Base-by-base conservation (phyloP, 2,113 vertebrate species). In the Trogon melanurus region DNA sequence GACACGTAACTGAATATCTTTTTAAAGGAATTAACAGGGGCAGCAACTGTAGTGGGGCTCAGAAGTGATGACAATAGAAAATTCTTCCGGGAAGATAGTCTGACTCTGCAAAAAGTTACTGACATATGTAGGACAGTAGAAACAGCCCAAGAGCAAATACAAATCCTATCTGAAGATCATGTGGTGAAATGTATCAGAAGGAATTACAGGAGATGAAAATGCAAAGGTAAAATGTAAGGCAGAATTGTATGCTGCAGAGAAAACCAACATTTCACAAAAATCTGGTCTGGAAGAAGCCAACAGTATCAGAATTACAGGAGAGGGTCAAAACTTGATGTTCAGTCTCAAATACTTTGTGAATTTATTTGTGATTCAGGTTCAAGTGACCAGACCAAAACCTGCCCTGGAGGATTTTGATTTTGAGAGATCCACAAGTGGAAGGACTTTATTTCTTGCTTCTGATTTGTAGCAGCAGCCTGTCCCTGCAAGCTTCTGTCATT, bases 91-190 rank as follows among this genome's bases (percentile, higher is more conserved):
- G 89, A 81, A 96, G 90, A 85, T 7, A 81, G 94, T 67, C 94
- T 97, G 97, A 98, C 94, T 95, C 94, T 95, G 96, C 96, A 98
- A 85, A 97, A 96, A 95, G 69, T 60, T 44, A 51, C 85, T 97
- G 97, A 96, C 97, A 96, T 66, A 95, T 97, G 91, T 94, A 95
- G 97, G 97, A 56, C 96, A 95, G 95, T 22, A 54, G 85, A 73
- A 96, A 30, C 30, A 88, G 89, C 83, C 96, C 93, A 60, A 16
- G 56, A 97, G 92, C 86, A 94, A 83, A 92, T 25, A 72, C 80
- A 74, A 72, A 88, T 9, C 60, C 78, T 91, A 58, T 6, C 30
- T 96, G 89, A 34, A 66, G 62, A 51, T 34, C 91, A 26, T 10
- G 32, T 47, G 78, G 44, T 53, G 88, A 78, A 45, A 17, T 5